Percentiles rank a stretch among this genome's conserved stretches.
Evolutionary conservation across 2,888 invertebrate species (phyloP).

Genomic region (Nebria brevicollis): DNA sequence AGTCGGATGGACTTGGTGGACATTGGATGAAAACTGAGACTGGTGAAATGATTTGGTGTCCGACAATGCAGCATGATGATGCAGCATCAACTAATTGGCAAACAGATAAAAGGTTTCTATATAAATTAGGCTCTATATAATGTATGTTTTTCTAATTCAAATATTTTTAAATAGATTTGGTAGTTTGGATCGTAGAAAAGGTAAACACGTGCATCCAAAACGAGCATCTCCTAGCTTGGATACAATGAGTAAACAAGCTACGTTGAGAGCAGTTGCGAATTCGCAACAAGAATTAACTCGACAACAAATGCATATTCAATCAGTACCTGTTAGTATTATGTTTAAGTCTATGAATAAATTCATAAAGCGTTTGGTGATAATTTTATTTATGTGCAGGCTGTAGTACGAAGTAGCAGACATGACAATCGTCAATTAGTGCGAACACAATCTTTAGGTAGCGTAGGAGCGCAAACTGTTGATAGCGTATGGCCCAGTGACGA

Average conservation of each 20-base stretch:
- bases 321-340: neutral
- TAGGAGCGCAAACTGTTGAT: conserved; percentile 63
- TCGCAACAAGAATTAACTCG: conserved; percentile 24
- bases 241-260: conserved; percentile 55
- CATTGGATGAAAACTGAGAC: conserved; percentile 60
- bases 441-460: conserved; percentile 70
- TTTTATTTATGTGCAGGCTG: conserved; percentile 16
- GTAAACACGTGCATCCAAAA: conserved; percentile 59
- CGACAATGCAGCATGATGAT: conserved; percentile 54
- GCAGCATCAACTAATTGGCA: conserved; percentile 53
- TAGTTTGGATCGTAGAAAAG: conserved; percentile 70
- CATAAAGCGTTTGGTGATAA: neutral
- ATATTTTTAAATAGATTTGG: conserved; percentile 63
- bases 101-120: conserved; percentile 58
- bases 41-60: conserved; percentile 61
- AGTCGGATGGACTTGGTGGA: conserved; percentile 61
- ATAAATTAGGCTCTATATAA: neutral
- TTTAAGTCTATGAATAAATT: neutral
- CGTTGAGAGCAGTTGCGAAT: conserved; percentile 23
- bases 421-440: conserved; percentile 64
- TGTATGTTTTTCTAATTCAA: neutral
- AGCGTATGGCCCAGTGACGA: conserved; percentile 62
- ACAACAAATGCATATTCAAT: conserved; percentile 20
- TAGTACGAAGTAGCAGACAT: conserved; percentile 50
- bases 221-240: conserved; percentile 59